phyloP scores from a whole-genome alignment of 2,888 invertebrate species.

The Petrolisthes cinctipes region DNA sequence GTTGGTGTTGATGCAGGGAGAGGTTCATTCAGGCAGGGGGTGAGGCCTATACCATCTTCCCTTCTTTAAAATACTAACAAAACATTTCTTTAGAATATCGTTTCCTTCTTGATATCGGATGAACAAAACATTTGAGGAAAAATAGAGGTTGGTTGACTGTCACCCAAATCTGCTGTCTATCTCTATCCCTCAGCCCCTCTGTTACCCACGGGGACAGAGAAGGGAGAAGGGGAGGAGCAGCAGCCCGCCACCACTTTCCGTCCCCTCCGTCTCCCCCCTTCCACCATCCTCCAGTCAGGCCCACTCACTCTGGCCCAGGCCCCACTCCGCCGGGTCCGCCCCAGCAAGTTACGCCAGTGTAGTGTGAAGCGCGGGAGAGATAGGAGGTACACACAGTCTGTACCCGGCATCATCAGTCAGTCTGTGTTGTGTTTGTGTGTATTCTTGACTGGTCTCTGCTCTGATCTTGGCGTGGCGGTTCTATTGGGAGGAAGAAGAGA shows the following conservation, averaged over 20 bases:
- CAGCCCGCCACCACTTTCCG: no score
- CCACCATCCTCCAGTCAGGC: background rate
- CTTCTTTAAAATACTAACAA: no score
- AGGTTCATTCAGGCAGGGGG: no score
- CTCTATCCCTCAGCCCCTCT: background rate
- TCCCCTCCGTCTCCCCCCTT: background rate
- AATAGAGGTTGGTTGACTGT: no score
- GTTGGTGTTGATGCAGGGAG: no score
- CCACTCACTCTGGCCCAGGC: background rate
- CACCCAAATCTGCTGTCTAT: no score
- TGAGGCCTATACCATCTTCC: no score
- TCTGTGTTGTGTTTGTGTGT: background rate
- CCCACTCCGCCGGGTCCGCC: background rate
- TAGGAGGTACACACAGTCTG: background rate
- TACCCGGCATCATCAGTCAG: background rate
- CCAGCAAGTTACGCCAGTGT: constrained; percentile 4
- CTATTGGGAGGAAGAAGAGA: background rate
- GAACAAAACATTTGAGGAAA: no score
- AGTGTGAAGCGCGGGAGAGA: background rate
- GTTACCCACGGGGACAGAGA: background rate
- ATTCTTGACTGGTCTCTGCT: background rate
- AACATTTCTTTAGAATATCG: no score
- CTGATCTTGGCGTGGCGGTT: background rate
- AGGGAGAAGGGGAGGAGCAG: background rate
- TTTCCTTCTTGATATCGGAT: no score